phyloP scores from a whole-genome alignment of 2,888 invertebrate species.

The Lamproptera curius region DNA sequence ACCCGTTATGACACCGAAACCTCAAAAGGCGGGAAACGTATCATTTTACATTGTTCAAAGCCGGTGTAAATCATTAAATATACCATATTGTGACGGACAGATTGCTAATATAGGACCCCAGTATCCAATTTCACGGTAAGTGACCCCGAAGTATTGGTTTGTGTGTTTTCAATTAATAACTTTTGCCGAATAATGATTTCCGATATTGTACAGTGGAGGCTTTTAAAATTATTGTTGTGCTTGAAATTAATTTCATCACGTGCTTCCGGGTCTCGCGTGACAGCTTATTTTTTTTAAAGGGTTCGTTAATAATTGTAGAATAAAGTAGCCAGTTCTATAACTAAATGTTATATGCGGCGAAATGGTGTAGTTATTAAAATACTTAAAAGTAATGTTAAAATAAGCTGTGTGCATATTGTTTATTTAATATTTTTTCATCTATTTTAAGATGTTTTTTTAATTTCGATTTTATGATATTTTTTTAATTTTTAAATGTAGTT shows the following conservation, averaged over 20 bases:
- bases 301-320: too few species aligned
- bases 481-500: too few species aligned
- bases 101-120: conserved; percentile 20
- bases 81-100: conserved; percentile 18
- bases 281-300: conserved; percentile 12
- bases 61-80: conserved; percentile 18
- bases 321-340: too few species aligned
- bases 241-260: conserved; percentile 21
- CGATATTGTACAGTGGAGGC: conserved; percentile 28
- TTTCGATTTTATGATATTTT: too few species aligned
- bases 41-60: conserved; percentile 21
- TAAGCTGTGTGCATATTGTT: too few species aligned
- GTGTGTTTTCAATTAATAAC: conserved; percentile 47
- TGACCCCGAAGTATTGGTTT: conserved; percentile 33
- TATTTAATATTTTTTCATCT: too few species aligned
- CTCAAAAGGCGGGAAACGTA: conserved; percentile 19
- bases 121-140: conserved; percentile 39
- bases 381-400: too few species aligned
- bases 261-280: conserved; percentile 1
- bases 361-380: too few species aligned
- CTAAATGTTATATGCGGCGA: too few species aligned
- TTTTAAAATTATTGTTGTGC: conserved; percentile 21
- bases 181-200: conserved; percentile 44
- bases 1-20: conserved; percentile 19
- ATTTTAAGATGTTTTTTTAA: too few species aligned